phyloP scores from a whole-genome alignment of 2,113 vertebrate genomes.

The Ploceus nigricollis region DNA sequence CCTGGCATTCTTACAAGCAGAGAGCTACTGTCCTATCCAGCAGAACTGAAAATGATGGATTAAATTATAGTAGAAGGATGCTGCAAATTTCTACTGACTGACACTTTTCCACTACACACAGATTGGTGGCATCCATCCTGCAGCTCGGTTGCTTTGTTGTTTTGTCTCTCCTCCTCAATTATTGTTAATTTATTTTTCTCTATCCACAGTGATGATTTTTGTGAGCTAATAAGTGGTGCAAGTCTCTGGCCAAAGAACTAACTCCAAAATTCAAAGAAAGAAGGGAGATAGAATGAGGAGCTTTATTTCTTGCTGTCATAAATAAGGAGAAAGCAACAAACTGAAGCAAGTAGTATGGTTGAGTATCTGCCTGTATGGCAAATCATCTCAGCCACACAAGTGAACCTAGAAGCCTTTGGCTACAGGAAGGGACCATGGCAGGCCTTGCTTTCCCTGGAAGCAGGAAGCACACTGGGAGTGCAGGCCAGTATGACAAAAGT shows the following conservation, averaged over 20 bases:
- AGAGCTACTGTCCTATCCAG: neutral
- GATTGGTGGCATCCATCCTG: neutral
- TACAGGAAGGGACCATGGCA: neutral
- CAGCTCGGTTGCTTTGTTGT: neutral
- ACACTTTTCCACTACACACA: fast-evolving
- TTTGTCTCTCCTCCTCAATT: neutral
- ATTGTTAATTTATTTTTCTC: neutral
- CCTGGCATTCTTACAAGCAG: neutral
- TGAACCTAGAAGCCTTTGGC: neutral
- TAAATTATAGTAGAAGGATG: neutral
- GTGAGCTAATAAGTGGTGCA: neutral
- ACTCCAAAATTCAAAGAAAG: neutral
- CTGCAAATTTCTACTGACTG: neutral
- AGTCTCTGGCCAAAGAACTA: neutral
- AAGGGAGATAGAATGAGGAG: neutral
- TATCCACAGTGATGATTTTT: neutral
- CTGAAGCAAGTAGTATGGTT: neutral
- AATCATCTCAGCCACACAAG: neutral
- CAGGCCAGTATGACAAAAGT: neutral
- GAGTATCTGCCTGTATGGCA: neutral
- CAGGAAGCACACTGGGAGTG: neutral
- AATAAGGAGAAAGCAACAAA: neutral
- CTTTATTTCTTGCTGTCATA: neutral
- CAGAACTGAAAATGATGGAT: neutral
- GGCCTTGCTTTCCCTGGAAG: neutral